Conservation (phyloP, 1,140 invertebrate genomes). For the Listronotus oregonensis region DNA sequence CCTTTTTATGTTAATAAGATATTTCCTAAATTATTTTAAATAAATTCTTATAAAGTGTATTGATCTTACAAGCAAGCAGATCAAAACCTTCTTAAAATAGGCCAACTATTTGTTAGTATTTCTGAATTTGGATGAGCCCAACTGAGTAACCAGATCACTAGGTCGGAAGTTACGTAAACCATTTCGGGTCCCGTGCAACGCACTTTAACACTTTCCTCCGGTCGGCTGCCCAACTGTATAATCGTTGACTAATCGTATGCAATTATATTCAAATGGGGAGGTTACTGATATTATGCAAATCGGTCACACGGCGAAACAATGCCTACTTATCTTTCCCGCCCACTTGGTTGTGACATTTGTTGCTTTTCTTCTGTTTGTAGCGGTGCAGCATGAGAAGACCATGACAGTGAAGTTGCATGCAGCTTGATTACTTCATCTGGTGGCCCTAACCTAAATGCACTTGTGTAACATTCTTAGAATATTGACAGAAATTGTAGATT, state of each 20-base stretch:
- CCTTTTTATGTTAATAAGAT: no score
- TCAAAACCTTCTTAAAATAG: no score
- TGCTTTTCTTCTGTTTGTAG: constrained; percentile 9
- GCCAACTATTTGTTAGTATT: no score
- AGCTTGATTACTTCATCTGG: background rate
- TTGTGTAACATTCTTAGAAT: background rate
- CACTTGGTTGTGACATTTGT: constrained; percentile 30
- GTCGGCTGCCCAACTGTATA: constrained; percentile 52
- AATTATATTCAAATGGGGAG: constrained; percentile 52
- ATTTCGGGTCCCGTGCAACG: constrained; percentile 37
- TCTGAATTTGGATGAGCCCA: constrained; percentile 20
- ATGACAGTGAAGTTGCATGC: constrained; percentile 13
- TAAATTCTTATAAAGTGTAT: no score
- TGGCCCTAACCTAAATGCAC: background rate
- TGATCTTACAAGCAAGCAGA: no score
- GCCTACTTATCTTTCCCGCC: constrained; percentile 29
- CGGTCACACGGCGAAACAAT: constrained; percentile 33
- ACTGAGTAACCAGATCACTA: constrained; percentile 40
- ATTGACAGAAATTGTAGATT: no score
- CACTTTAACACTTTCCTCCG: constrained; percentile 51
- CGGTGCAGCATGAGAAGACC: constrained; percentile 1
- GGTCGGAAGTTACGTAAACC: constrained; percentile 43
- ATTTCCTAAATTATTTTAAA: no score
- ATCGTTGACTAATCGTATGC: constrained; percentile 52
- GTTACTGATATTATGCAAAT: constrained; percentile 48